Evolutionary conservation across 2,888 invertebrate genomes (phyloP).

Genomic region (Cabera pusaria): DNA sequence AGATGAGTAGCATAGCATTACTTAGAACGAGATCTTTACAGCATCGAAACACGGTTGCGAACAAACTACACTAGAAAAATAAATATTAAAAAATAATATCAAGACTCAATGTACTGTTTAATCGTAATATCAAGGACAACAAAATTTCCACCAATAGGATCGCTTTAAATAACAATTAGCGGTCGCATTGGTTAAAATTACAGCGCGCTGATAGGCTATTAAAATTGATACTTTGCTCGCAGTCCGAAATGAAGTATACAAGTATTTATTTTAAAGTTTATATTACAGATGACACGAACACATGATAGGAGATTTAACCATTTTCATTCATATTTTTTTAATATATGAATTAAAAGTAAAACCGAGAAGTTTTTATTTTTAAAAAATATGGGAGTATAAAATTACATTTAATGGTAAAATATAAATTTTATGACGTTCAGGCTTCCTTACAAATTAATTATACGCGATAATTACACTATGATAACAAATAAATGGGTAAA

Average conservation of each 20-base stretch:
- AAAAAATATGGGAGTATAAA: conserved; percentile 60
- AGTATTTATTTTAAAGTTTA: conserved; percentile 35
- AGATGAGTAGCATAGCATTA: conserved; percentile 50
- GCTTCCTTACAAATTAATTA: conserved; percentile 29
- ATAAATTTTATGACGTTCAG: conserved; percentile 28
- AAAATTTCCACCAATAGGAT: no score
- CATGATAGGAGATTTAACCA: conserved; percentile 37
- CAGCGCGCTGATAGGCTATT: no score
- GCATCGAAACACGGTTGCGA: conserved; percentile 10
- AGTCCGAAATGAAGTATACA: conserved; percentile 41
- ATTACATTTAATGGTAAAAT: conserved; percentile 52
- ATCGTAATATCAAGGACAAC: no score
- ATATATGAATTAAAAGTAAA: conserved; percentile 26
- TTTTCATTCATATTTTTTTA: conserved; percentile 36
- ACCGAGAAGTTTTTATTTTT: conserved; percentile 27
- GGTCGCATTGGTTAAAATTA: no score
- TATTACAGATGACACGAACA: conserved; percentile 60
- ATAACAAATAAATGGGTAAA: conserved; percentile 26
- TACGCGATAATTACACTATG: conserved; percentile 28
- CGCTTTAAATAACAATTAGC: no score
- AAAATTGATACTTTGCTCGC: conserved; percentile 21
- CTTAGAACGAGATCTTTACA: conserved; percentile 28
- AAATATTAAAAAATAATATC: no score
- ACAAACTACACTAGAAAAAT: conserved; percentile 11
- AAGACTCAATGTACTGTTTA: no score